Evolutionary conservation across 37 sponge, comb jelly and placozoan genomes (phyloP).

Genomic region (Ianthella basta): DNA sequence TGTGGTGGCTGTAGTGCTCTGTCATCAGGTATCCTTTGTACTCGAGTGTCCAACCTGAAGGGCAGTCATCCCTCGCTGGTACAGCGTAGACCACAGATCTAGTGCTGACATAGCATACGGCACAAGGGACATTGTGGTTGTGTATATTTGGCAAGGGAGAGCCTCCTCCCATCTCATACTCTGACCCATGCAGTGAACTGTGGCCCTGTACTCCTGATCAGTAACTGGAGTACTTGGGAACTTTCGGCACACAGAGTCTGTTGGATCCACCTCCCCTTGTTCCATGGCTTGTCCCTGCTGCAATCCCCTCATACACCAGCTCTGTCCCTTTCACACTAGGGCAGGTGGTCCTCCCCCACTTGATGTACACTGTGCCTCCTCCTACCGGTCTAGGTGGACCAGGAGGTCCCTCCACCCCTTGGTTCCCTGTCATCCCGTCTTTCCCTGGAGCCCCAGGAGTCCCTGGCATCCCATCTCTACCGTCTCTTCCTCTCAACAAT

Average conservation of each 20-base stretch:
- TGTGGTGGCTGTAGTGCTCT: neutral
- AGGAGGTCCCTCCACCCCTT: conserved; percentile 17
- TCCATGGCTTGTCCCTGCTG: conserved; percentile 5
- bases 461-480: conserved; percentile 30
- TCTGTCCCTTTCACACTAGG: conserved; percentile 35
- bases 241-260: conserved; percentile 48
- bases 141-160: conserved; percentile 15
- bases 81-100: conserved; percentile 36
- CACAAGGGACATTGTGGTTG: conserved; percentile 59
- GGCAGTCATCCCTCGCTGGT: conserved; percentile 48
- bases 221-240: conserved; percentile 38
- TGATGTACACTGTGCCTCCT: conserved; percentile 48
- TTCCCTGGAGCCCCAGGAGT: conserved; percentile 34
- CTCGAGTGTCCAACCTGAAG: conserved; percentile 51
- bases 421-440: conserved; percentile 28
- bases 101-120: conserved; percentile 50
- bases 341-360: conserved; percentile 58
- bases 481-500: conserved; percentile 41
- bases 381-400: conserved; percentile 25
- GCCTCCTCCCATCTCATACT: conserved; percentile 30
- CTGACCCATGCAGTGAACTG: conserved; percentile 38
- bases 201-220: conserved; percentile 13
- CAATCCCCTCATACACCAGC: conserved; percentile 41
- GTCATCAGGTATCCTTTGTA: conserved; percentile 65
- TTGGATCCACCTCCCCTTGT: conserved; percentile 55